Percentiles rank a stretch among this genome's conserved stretches.
Conservation (phyloP, 1,140 invertebrate species). For the Brachionus sp. region DNA sequence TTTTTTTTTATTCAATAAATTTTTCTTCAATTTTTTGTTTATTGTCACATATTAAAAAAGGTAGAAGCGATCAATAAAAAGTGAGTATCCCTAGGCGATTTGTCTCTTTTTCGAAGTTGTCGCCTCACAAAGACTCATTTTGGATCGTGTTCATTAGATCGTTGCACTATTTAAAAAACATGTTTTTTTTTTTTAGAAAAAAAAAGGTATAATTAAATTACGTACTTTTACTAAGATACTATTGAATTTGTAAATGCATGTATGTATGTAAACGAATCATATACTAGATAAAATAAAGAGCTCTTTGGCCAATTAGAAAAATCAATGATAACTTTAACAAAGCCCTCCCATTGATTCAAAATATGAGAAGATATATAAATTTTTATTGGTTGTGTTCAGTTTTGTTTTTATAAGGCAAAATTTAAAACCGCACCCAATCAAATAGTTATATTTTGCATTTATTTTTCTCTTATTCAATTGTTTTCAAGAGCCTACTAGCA, state of each 20-base stretch:
- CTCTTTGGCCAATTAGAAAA: neutral
- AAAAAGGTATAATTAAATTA: conserved; percentile 32
- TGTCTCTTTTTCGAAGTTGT: neutral
- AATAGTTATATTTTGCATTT: neutral
- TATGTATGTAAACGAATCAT: neutral
- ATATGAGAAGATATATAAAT: neutral
- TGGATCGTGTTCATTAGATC: conserved; percentile 32
- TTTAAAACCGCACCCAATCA: neutral
- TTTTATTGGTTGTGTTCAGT: neutral
- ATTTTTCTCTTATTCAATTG: neutral
- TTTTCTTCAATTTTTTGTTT: neutral
- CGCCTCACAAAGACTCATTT: neutral
- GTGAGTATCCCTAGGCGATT: neutral
- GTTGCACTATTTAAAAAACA: conserved; percentile 3
- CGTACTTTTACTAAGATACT: conserved; percentile 35
- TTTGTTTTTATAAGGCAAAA: neutral
- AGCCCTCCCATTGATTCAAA: neutral
- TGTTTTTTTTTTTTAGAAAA: neutral
- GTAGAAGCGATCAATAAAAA: conserved; percentile 2
- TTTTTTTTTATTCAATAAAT: neutral
- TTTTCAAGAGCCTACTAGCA: neutral
- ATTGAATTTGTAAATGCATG: neutral
- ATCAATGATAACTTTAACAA: neutral
- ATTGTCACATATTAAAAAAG: neutral
- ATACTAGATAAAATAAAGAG: neutral